These are phyloP conservation scores for Drosophila affinis DNA, from an alignment of 2,888 invertebrate genomes.

Conservation along the genomic window DNA sequence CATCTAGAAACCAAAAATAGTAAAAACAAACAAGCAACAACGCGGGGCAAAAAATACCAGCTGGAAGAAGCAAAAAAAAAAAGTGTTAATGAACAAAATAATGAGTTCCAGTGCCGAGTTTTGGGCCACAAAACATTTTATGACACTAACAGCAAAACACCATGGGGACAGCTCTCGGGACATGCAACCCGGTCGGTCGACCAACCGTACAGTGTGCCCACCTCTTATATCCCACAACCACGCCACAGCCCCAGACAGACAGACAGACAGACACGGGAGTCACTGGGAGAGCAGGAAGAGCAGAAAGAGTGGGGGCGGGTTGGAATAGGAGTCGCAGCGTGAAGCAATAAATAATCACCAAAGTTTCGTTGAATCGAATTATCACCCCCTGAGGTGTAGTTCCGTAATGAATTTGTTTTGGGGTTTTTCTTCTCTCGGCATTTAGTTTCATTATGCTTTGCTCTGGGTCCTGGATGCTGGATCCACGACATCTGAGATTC, in stretches of 20 bases:
- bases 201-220: background rate
- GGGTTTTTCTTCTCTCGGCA: slow-evolving; percentile 57
- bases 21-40: slow-evolving; percentile 28
- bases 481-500: slow-evolving; percentile 15
- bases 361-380: slow-evolving; percentile 79
- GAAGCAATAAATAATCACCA: slow-evolving; percentile 78
- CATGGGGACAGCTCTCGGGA: slow-evolving; percentile 53
- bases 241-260: slow-evolving; percentile 11
- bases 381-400: slow-evolving; percentile 79
- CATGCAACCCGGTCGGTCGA: slow-evolving; percentile 5
- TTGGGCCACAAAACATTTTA: slow-evolving; percentile 74
- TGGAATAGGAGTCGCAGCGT: slow-evolving; percentile 58
- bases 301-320: background rate
- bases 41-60: slow-evolving; percentile 14
- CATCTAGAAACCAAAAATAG: slow-evolving; percentile 23
- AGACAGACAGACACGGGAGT: background rate
- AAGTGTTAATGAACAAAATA: slow-evolving; percentile 77
- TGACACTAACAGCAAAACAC: slow-evolving; percentile 76
- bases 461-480: slow-evolving; percentile 33
- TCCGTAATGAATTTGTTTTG: slow-evolving; percentile 80
- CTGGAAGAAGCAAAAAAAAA: slow-evolving; percentile 33
- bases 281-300: slow-evolving; percentile 7
- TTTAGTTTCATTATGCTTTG: slow-evolving; percentile 75
- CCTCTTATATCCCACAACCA: background rate
- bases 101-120: slow-evolving; percentile 75